Evolutionary conservation across 1,140 invertebrate genomes (phyloP).

Genomic region (Temnothorax curvispinosus): DNA sequence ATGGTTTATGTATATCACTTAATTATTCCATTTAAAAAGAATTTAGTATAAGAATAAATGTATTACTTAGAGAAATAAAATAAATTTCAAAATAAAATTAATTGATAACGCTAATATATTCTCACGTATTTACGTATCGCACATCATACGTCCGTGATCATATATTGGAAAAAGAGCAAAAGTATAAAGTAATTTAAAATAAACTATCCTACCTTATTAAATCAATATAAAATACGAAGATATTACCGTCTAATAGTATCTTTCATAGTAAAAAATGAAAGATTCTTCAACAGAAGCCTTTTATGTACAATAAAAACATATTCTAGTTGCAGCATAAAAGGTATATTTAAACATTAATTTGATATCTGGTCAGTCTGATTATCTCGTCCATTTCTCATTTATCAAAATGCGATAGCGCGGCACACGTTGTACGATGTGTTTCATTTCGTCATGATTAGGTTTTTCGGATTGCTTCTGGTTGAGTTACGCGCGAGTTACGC

Average conservation of each 20-base stretch:
- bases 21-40: not conserved
- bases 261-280: not conserved
- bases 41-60: not conserved
- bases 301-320: not conserved
- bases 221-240: not conserved
- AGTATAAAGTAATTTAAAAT: not conserved
- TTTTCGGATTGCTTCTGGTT: conserved; percentile 2
- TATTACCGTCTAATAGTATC: not conserved
- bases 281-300: not conserved
- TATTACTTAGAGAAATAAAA: not conserved
- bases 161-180: not conserved
- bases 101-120: too few relatives aligned
- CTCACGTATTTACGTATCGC: too few relatives aligned
- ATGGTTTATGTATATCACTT: not conserved
- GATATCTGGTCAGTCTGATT: not conserved
- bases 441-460: conserved; percentile 11
- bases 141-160: too few relatives aligned
- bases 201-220: not conserved
- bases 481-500: conserved; percentile 32
- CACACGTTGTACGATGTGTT: not conserved
- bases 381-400: not conserved
- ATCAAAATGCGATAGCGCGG: not conserved
- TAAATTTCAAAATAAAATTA: not conserved
- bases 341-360: not conserved
- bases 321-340: not conserved